phyloP scores from a whole-genome alignment of 2,797 vertebrate genomes.

The Aldrovandia affinis region DNA sequence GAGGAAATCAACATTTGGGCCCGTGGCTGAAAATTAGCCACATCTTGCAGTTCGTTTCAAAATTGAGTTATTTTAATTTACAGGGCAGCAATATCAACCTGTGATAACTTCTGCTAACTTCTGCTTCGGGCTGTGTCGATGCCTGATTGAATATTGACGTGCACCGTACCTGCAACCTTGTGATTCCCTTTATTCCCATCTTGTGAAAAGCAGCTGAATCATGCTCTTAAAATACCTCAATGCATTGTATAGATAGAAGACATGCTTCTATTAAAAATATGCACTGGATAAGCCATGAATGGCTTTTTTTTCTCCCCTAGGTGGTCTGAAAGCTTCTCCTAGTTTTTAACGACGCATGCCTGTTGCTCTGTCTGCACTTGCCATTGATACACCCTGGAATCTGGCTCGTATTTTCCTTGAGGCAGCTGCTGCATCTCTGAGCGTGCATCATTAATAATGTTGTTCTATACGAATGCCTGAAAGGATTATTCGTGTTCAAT shows the following conservation, averaged over 20 bases:
- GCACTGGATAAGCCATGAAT: neutral
- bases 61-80: neutral
- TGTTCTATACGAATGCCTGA: neutral
- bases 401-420: neutral
- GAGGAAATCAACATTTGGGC: neutral
- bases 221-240: neutral
- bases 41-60: neutral
- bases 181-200: neutral
- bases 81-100: neutral
- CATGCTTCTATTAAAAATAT: neutral
- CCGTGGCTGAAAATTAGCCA: neutral
- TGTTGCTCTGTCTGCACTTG: neutral
- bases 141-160: constrained; percentile 9
- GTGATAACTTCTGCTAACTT: neutral
- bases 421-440: neutral
- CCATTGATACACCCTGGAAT: constrained; percentile 14
- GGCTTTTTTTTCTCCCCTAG: neutral
- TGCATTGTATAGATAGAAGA: neutral
- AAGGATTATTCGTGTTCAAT: neutral
- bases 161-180: neutral
- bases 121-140: no score
- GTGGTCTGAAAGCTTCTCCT: neutral
- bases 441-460: neutral
- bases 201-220: neutral
- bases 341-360: neutral